Evolutionary conservation across 2,888 invertebrate species (phyloP).

Genomic region (Chrysodeixis includens): DNA sequence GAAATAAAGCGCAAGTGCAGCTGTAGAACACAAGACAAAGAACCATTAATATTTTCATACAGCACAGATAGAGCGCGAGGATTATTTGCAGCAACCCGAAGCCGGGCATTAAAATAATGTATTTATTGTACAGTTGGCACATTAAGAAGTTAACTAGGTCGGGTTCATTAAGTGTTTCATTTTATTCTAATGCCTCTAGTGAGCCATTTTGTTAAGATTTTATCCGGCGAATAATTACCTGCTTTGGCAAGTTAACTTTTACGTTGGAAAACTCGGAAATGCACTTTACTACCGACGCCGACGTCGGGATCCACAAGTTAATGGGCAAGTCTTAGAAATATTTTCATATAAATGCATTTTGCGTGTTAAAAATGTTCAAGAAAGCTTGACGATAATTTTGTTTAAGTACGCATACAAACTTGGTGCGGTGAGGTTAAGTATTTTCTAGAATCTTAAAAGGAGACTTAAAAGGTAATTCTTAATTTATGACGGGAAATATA

Average conservation of each 20-base stretch:
- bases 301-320: conserved; percentile 34
- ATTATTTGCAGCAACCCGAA: conserved; percentile 49
- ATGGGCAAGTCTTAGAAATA: conserved; percentile 36
- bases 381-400: conserved; percentile 34
- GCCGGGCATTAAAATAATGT: conserved; percentile 54
- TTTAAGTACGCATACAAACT: conserved; percentile 27
- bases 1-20: conserved; percentile 23
- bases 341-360: conserved; percentile 45
- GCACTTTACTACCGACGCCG: conserved; percentile 35
- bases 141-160: conserved; percentile 64
- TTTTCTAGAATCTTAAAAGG: conserved; percentile 36
- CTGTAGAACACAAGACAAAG: conserved; percentile 52
- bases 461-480: conserved; percentile 24
- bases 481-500: conserved; percentile 35
- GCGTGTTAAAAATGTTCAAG: conserved; percentile 47
- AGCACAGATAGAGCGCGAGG: conserved; percentile 36
- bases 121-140: conserved; percentile 51
- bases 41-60: conserved; percentile 55
- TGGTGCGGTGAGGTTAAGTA: conserved; percentile 17
- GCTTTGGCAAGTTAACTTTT: conserved; percentile 28
- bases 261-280: conserved; percentile 47
- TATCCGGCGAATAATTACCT: conserved; percentile 56
- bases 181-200: conserved; percentile 69
- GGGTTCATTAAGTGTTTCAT: conserved; percentile 66
- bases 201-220: conserved; percentile 52